These are phyloP conservation scores for Cebus imitator DNA, from an alignment of 2,113 vertebrate genomes.

Conservation along the genomic window DNA sequence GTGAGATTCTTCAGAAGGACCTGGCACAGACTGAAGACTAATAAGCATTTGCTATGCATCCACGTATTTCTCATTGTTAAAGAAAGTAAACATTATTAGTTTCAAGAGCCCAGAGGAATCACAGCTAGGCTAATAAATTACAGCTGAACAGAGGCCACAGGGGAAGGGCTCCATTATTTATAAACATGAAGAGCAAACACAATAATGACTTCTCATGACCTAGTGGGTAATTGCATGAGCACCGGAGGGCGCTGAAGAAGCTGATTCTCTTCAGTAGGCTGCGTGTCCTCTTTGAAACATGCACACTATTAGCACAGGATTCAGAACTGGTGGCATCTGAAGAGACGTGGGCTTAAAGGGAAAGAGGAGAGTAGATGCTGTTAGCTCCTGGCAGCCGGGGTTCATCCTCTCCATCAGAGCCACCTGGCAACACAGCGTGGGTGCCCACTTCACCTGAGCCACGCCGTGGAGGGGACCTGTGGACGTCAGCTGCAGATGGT, in stretches of 20 bases:
- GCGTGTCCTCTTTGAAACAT: no score
- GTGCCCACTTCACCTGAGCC: background rate
- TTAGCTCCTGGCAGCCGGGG: background rate
- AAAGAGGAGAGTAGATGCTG: background rate
- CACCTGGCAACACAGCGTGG: no score
- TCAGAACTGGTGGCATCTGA: background rate
- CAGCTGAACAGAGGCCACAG: background rate
- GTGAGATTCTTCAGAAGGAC: no score
- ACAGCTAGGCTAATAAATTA: background rate
- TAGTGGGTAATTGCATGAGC: rapidly evolving
- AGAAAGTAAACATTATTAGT: background rate
- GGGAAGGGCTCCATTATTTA: background rate
- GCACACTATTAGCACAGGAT: no score
- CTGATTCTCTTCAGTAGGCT: background rate
- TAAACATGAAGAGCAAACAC: background rate
- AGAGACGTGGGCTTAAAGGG: background rate
- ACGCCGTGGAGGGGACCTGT: no score
- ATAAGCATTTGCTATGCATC: background rate
- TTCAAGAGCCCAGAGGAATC: background rate
- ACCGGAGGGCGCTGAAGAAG: rapidly evolving
- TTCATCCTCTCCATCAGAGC: rapidly evolving
- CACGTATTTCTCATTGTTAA: rapidly evolving
- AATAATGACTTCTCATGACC: no score
- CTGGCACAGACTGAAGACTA: rapidly evolving
- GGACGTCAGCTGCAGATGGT: rapidly evolving